Base-by-base conservation (phyloP, 2,113 vertebrate genomes). In the Sisor rabdophorus region DNA sequence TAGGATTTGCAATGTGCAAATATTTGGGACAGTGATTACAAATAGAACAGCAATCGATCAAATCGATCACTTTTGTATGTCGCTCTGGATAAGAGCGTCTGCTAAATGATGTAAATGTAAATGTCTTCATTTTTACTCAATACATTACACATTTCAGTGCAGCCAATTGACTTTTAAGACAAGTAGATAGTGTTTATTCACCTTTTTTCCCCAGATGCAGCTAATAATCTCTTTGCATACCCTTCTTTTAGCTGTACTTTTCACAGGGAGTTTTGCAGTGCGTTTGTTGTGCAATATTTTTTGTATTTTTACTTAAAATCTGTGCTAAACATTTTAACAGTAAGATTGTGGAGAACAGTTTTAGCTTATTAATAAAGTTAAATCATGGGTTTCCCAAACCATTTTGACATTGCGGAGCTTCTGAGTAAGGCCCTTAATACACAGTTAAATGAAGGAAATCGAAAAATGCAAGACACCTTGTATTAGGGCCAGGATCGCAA, bases 111-210 rank as follows among this genome's bases (percentile, higher is more conserved):
- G n/a, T n/a, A n/a, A n/a, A n/a, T n/a, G n/a, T n/a, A n/a, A n/a
- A n/a, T n/a, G n/a, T 68, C 61, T 73, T 77, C 75, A 74, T 78
- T 63, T 74, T 81, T 75, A 55, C 24, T n/a, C 74, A 75, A 75
- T n/a, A n/a, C n/a, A n/a, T 81, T 67, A 71, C 65, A 54, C 64
- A 30, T 63, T 58, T 40, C 67, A 28, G 48, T 52, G 47, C 55
- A 75, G 74, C 59, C 71, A 78, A 71, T 71, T 63, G 76, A 70
- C 71, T 78, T 76, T 75, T 78, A 75, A 65, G 75, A 76, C 67
- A 79, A 72, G 78, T 32, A 26, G 36, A 32, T 11, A 32, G 50
- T 36, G 28, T 67, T 71, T 36, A 16, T 24, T 58, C 74, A 53
- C 76, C 70, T 54, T n/a, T 47, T 44, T 74, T 61, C 56, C 64